Evolutionary conservation across 2,888 invertebrate genomes (phyloP), one percentile per base, ranked within the genome.

Genomic region (Dastarcus helophoroides): DNA sequence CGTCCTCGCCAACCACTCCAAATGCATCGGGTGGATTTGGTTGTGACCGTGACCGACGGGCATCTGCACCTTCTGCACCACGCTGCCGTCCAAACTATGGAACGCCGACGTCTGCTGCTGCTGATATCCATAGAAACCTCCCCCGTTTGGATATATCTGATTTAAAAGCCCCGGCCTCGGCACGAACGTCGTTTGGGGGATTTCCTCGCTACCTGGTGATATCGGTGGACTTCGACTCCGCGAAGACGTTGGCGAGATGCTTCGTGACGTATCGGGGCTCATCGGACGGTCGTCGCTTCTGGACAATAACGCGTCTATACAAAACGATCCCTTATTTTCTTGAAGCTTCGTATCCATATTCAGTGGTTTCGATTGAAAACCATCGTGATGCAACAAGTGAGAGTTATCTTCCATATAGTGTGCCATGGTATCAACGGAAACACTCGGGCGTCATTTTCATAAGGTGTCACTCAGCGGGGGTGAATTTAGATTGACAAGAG

Each of bases 1-100:
- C 3, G 88, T 84, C 46, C 90, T 73, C 3, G 91, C 88, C 39
- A 91, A 66, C 80, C 90, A 90, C 60, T 91, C 91, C 40, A 89
- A 68, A 59, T 84, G 84, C 66, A 82, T 76, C 48, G 82, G 81
- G 47, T 82, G 82, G 19, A 81, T 68, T 32, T 79, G 79, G 34
- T 63, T 67, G 32, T 53, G 56, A 29, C 46, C 48, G 36, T 57
- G 56, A 36, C 54, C 56, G 36, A 55, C 60, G 16, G 64, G 55
- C 3, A 61, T 59, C 32, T 60, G 61, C 37, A 65, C 63, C 44
- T 65, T 66, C 47, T 66, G 67, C 52, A 67, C 62, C 21, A 30
- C 42, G 22, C 40, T 49, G 50, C 63, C 64, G 47, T 69, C 68
- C 32, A 69, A 46, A 2, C 68, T 67, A 5, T 71, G 64, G 45